Evolutionary conservation across 2,113 vertebrate species (phyloP).

Genomic region (Oreochromis aureus): DNA sequence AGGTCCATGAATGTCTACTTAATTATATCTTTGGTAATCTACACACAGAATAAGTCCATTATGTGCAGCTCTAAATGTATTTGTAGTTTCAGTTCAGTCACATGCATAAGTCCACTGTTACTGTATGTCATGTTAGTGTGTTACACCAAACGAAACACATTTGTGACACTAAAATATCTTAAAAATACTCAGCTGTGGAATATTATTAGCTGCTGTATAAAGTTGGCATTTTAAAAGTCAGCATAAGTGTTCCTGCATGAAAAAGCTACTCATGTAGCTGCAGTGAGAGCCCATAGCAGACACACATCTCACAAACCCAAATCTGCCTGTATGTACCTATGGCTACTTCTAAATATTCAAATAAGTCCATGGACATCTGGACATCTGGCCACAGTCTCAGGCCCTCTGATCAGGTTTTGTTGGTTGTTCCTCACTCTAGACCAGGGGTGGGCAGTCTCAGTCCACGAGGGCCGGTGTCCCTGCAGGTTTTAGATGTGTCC

Average conservation of each 20-base stretch:
- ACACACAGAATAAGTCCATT: accelerated
- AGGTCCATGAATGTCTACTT: neutral
- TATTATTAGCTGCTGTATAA: accelerated
- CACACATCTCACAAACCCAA: neutral
- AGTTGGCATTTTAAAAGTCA: neutral
- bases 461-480: too few relatives aligned
- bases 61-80: neutral
- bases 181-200: neutral
- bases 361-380: neutral
- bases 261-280: neutral
- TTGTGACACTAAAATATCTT: neutral
- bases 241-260: neutral
- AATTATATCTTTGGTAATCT: neutral
- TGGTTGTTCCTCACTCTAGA: neutral
- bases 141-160: neutral
- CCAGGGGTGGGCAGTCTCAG: too few relatives aligned
- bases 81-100: neutral
- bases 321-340: neutral
- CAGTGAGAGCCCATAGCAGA: neutral
- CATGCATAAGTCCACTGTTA: neutral
- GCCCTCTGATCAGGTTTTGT: neutral
- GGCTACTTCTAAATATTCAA: neutral
- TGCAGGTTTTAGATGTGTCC: too few relatives aligned
- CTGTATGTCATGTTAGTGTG: neutral
- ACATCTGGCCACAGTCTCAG: neutral